Conservation (phyloP, 2,113 vertebrate genomes). For the Daubentonia madagascariensis region DNA sequence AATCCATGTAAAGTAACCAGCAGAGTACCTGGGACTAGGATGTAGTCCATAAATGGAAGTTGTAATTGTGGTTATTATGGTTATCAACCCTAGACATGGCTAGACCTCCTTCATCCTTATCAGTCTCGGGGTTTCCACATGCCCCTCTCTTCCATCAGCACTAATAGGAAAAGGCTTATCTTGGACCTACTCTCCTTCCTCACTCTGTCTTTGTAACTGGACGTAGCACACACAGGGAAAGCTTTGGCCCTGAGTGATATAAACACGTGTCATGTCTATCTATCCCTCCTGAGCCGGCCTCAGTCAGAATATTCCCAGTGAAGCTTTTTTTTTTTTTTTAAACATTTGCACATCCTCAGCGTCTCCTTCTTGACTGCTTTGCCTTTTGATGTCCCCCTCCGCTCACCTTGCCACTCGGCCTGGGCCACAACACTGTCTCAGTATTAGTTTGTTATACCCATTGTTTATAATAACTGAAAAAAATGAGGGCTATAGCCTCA, state of each 20-base stretch:
- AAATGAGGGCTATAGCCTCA: not conserved
- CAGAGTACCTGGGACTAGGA: not conserved
- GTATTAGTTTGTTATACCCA: not conserved
- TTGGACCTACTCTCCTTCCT: not conserved
- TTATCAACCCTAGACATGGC: not conserved
- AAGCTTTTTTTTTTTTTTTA: not conserved
- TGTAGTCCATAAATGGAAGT: not conserved
- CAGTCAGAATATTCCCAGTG: not conserved
- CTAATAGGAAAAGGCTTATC: not conserved
- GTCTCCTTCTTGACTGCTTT: not conserved
- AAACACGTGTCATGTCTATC: not conserved
- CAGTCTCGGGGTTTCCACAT: not conserved
- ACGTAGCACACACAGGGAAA: not conserved
- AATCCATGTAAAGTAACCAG: not conserved
- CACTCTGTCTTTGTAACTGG: not conserved
- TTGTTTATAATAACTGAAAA: constrained; percentile 18
- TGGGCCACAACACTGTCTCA: not conserved
- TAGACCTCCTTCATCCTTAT: not conserved
- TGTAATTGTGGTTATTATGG: not conserved
- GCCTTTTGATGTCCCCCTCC: not conserved
- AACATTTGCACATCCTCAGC: not conserved
- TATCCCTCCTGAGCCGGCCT: not conserved
- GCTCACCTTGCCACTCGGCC: not conserved
- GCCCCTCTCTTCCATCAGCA: not conserved
- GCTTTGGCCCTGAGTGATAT: not conserved